Conservation (phyloP, 2,797 vertebrate genomes). For the Jordanella pulchra region DNA sequence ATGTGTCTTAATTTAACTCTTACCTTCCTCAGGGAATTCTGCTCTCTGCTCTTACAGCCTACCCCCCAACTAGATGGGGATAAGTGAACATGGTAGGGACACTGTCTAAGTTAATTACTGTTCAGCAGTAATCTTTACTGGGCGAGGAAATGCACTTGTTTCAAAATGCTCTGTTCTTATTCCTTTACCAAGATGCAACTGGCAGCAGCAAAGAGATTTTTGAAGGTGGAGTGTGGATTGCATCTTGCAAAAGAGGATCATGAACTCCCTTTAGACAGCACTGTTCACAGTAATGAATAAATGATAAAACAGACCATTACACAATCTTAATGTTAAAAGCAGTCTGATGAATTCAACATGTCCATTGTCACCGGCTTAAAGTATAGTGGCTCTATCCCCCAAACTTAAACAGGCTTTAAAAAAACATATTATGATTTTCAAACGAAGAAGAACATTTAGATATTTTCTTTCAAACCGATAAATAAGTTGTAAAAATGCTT, state of each 20-base stretch:
- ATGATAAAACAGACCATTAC: conserved; percentile 66
- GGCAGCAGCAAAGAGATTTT: conserved; percentile 36
- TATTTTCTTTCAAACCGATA: too few species aligned
- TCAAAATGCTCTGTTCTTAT: conserved; percentile 65
- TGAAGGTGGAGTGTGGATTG: conserved; percentile 49
- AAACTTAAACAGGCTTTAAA: too few species aligned
- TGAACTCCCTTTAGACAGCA: conserved; percentile 63
- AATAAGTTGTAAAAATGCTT: too few species aligned
- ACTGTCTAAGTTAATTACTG: conserved; percentile 77
- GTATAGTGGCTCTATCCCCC: conserved; percentile 10
- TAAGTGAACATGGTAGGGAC: conserved; percentile 52
- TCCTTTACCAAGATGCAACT: conserved; percentile 68
- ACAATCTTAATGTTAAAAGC: conserved; percentile 62
- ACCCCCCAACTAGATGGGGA: conserved; percentile 34
- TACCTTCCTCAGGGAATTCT: conserved; percentile 54
- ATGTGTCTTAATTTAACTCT: conserved; percentile 64
- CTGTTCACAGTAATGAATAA: conserved; percentile 72
- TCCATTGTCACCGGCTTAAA: conserved; percentile 42
- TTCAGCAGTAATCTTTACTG: conserved; percentile 62
- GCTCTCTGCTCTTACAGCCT: conserved; percentile 44
- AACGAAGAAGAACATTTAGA: too few species aligned
- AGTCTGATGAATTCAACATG: conserved; percentile 33
- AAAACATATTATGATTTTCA: too few species aligned
- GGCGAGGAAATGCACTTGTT: conserved; percentile 62
- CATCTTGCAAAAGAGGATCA: conserved; percentile 63